These are phyloP conservation scores for Rutpela maculata DNA, from an alignment of 2,888 invertebrate genomes.

Conservation along the genomic window DNA sequence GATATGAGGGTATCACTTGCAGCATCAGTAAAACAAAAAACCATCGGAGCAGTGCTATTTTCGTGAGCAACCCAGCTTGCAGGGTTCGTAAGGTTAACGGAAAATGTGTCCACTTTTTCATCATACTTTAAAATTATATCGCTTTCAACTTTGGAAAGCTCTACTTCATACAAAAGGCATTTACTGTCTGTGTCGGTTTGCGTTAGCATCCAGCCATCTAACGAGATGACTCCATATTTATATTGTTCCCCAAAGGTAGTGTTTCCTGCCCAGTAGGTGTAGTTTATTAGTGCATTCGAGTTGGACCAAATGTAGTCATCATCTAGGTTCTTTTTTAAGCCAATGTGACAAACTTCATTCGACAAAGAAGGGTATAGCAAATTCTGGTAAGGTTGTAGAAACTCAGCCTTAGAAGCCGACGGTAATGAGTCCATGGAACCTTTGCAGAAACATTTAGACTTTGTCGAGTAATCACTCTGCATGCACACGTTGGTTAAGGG, in stretches of 20 bases:
- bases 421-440: conserved; percentile 19
- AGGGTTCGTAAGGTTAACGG: conserved; percentile 40
- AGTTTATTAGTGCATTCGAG: conserved; percentile 49
- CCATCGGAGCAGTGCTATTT: conserved; percentile 42
- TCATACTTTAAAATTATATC: conserved; percentile 41
- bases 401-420: conserved; percentile 53
- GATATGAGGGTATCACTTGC: conserved; percentile 46
- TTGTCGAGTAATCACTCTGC: conserved; percentile 58
- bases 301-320: conserved; percentile 53
- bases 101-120: conserved; percentile 24
- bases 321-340: conserved; percentile 48
- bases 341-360: conserved; percentile 57
- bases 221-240: conserved; percentile 51
- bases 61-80: conserved; percentile 40
- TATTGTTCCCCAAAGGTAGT: conserved; percentile 46
- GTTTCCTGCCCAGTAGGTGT: conserved; percentile 54
- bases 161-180: conserved; percentile 52
- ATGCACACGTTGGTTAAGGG: conserved; percentile 40
- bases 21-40: conserved; percentile 63
- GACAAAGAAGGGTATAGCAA: conserved; percentile 52
- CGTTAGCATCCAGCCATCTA: conserved; percentile 54
- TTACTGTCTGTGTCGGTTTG: conserved; percentile 37
- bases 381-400: conserved; percentile 61
- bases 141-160: neutral
- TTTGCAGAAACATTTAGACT: conserved; percentile 61